Conservation (phyloP, 2,797 vertebrate species). For the Urosaurus nigricauda region DNA sequence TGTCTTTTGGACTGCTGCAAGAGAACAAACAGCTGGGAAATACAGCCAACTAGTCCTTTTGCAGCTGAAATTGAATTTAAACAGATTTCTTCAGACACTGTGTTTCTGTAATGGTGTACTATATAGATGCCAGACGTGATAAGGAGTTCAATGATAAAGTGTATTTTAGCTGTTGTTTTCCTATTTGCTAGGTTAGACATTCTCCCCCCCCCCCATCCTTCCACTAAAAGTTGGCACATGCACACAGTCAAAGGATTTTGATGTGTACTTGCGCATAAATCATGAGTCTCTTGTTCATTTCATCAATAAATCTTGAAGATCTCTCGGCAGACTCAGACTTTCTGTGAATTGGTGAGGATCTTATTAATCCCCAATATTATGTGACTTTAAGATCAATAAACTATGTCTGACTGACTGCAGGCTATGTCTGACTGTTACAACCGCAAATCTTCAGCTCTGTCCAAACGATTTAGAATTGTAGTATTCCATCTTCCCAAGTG, state of each 20-base stretch:
- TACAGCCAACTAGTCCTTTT: constrained; percentile 17
- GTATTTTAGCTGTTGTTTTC: constrained; percentile 36
- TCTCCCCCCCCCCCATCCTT: too few species aligned
- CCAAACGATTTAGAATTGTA: constrained; percentile 18
- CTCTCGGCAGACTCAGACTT: background rate
- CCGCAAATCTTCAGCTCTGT: background rate
- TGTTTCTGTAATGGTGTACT: background rate
- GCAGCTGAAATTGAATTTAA: constrained; percentile 60
- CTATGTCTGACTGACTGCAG: background rate
- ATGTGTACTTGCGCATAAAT: background rate
- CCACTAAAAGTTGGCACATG: background rate
- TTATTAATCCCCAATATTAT: constrained; percentile 28
- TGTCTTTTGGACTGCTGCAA: constrained; percentile 49
- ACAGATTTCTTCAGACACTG: constrained; percentile 32
- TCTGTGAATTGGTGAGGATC: constrained; percentile 17
- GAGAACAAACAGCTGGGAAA: constrained; percentile 65
- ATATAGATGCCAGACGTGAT: constrained; percentile 12
- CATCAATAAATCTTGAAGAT: constrained; percentile 32
- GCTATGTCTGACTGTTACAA: background rate
- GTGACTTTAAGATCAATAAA: constrained; percentile 45
- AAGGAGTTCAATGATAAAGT: constrained; percentile 27
- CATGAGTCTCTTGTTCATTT: constrained; percentile 6
- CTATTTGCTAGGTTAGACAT: background rate
- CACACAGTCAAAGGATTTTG: background rate
- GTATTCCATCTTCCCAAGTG: constrained; percentile 21